Evolutionary conservation across 1,140 invertebrate species (phyloP).

Genomic region (Cecropterus lyciades): DNA sequence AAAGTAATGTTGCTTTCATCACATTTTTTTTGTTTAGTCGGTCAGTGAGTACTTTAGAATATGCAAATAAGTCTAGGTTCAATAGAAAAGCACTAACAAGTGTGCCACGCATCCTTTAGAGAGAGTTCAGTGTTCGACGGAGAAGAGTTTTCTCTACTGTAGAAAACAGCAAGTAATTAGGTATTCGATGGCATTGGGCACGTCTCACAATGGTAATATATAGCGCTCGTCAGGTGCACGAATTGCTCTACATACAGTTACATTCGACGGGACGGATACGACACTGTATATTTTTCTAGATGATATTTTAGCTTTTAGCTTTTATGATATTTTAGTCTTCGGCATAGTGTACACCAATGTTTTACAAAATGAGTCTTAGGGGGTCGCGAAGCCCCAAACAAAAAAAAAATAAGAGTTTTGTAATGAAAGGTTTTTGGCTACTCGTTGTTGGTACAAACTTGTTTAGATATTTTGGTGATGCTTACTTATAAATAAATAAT

Average conservation of each 20-base stretch:
- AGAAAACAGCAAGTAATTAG: conserved; percentile 60
- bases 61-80: conserved; percentile 14
- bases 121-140: conserved; percentile 26
- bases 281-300: conserved; percentile 13
- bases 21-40: too few relatives aligned
- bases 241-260: conserved; percentile 25
- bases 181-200: conserved; percentile 58
- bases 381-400: too few relatives aligned
- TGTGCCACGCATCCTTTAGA: conserved; percentile 22
- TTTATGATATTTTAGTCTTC: too few relatives aligned
- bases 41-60: neutral
- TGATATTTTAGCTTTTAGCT: too few relatives aligned
- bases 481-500: too few relatives aligned
- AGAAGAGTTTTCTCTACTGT: conserved; percentile 47
- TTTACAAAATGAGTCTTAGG: too few relatives aligned
- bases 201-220: conserved; percentile 64
- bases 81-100: conserved; percentile 26
- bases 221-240: conserved; percentile 49
- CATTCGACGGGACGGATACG: conserved; percentile 11
- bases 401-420: too few relatives aligned
- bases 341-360: too few relatives aligned
- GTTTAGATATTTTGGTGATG: too few relatives aligned
- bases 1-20: too few relatives aligned
- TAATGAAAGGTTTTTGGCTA: too few relatives aligned
- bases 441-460: too few relatives aligned